Base-by-base conservation (phyloP, 2,797 vertebrate genomes). In the Brotogeris chrysoptera region DNA sequence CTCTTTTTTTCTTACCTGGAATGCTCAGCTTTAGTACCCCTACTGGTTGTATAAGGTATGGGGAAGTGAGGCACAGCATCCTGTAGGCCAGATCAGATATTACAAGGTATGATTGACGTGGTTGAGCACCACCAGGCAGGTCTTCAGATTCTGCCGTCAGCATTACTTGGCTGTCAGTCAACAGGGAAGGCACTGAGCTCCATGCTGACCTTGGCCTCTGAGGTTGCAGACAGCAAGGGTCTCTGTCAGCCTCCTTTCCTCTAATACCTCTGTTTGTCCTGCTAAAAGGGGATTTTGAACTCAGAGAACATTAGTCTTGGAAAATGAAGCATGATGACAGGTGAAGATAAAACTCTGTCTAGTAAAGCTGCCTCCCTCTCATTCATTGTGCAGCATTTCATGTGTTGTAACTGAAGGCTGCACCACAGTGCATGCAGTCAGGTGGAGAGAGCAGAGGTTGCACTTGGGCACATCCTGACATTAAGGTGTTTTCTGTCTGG, bases 131-230 rank as follows among this genome's bases (percentile, higher is more conserved):
- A 70, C 47, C 64, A 65, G 70, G 53, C 30, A 55, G 44, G 24
- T 72, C 41, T 82, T 17, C 24, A 24, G 20, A 52, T 52, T 49
- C 28, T 74, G 79, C 50, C 4, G 2, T 50, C 57, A 69, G 24
- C 14, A 61, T 64, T 52, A 17, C 60, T 38, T 73, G 81, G 55
- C 52, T 2, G 1, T 41, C 4, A 2, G 19, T 44, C 66, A 88
- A 44, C 17, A 91, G 50, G n/a, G 30, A 85, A 44, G 57, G 53
- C 5, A 5, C 32, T 63, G 86, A 92, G 86, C 63, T 74, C 47
- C 0, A 0, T 14, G 36, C 20, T 32, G 38, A 68, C 38, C 80
- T 74, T 0, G 0, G 10, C n/a, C 44, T 80, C 61, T 52, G 41
- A 46, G 53, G 30, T 2, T 80, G 60, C 63, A 88, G 60, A n/a